A percentile compares a stretch with the other conserved stretches of the same genome.
Conservation (phyloP, 2,113 vertebrate species). For the Anser cygnoides region DNA sequence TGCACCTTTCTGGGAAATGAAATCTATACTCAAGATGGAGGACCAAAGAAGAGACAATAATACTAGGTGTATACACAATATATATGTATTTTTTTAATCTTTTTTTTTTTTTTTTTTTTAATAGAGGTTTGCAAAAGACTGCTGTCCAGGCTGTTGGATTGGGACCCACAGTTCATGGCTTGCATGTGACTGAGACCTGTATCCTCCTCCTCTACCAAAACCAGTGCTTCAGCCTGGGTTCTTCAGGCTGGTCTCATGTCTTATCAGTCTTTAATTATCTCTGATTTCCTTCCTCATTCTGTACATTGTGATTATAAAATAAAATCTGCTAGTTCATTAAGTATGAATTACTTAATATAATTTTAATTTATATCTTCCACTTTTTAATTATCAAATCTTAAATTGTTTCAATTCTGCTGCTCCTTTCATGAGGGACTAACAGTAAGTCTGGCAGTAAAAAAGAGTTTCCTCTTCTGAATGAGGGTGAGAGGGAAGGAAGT, state of each 20-base stretch:
- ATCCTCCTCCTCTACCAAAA: background rate
- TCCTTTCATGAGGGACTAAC: conserved; percentile 25
- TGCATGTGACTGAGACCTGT: background rate
- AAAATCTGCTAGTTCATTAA: conserved; percentile 18
- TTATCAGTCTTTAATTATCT: background rate
- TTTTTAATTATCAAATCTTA: conserved; percentile 37
- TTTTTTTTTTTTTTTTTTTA: background rate
- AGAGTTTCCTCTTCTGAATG: conserved; percentile 18
- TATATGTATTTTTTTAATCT: background rate
- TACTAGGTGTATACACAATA: background rate
- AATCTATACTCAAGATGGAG: background rate
- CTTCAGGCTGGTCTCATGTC: background rate
- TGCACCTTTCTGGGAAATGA: background rate
- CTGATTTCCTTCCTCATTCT: background rate
- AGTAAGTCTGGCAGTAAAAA: conserved; percentile 37
- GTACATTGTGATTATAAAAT: background rate
- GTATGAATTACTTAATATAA: background rate
- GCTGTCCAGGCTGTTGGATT: background rate
- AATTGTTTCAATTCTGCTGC: conserved; percentile 21
- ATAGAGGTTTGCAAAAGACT: background rate
- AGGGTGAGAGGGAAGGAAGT: conserved; percentile 12
- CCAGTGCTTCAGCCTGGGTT: background rate
- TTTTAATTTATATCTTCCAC: conserved; percentile 41
- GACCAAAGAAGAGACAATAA: background rate
- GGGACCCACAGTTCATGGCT: background rate